Base-by-base conservation (phyloP, 2,797 vertebrate genomes). In the Artibeus jamaicensis region DNA sequence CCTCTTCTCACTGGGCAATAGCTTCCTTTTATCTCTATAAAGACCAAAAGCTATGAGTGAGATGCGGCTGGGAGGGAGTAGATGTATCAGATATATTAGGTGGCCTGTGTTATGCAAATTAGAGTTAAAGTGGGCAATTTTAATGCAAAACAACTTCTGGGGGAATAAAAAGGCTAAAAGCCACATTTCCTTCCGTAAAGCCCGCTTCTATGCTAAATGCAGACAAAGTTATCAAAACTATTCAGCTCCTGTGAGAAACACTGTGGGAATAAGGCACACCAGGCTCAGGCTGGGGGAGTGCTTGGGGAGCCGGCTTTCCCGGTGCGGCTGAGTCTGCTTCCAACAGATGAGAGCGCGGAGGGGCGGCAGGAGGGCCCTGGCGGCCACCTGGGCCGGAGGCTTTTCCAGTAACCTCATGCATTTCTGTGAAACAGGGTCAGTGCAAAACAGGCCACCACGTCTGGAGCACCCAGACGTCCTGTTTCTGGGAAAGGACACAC, bases 81-180 rank as follows among this genome's bases (percentile, higher is more conserved):
- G 42, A 62, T 42, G 53, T 42, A 50, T n/a, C 70, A 81, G 95
- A 83, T 92, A 86, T 26, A 96, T 96, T 96, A 83, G 85, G 44
- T 83, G 89, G 87, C 77, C 89, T 86, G 73, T 97, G 95, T 96
- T 96, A 94, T 78, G 95, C 70, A 97, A 97, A 97, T 88, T 90
- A 73, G 55, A 94, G 53, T 85, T 89, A 93, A 97, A 97, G 68
- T 82, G 96, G 73, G 93, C 89, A 91, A 95, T 97, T 97, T 96
- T 94, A 96, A 97, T 96, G 97, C 97, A 96, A 96, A 97, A 95
- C 71, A 86, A 87, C 93, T 92, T 96, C 77, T 90, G 65, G 8
- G 65, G 15, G 53, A 39, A 15, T 21, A 55, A 93, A 84, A 37
- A 73, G 42, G 50, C 71, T 93, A 88, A 97, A 95, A 96, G 95